Percentiles rank a stretch among this genome's conserved stretches.
Evolutionary conservation across 2,113 vertebrate genomes (phyloP).

Genomic region (Calypte anna): DNA sequence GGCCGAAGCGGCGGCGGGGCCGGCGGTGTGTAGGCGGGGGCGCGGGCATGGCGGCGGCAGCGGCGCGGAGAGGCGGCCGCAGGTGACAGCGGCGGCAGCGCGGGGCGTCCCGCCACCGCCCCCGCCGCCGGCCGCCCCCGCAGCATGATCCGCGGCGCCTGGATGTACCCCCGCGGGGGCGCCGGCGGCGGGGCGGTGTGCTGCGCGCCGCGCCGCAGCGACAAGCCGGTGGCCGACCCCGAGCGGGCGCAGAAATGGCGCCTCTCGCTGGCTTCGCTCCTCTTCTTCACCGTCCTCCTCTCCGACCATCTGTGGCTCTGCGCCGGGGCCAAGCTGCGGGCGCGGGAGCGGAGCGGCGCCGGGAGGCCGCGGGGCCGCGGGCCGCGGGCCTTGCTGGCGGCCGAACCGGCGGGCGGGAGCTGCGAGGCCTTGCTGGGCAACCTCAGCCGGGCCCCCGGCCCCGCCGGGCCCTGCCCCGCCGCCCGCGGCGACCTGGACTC

Average conservation of each 20-base stretch:
- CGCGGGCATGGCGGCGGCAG: slow-evolving; percentile 13
- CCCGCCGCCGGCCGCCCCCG: slow-evolving; percentile 52
- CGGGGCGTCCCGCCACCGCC: background rate
- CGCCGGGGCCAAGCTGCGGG: slow-evolving; percentile 77
- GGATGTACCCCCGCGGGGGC: slow-evolving; percentile 81
- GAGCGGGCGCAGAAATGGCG: slow-evolving; percentile 86
- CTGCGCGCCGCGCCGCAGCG: slow-evolving; percentile 73
- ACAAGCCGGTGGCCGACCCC: slow-evolving; percentile 83
- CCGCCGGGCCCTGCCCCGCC: slow-evolving; percentile 65
- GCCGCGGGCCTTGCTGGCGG: slow-evolving; percentile 37
- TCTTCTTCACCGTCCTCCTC: slow-evolving; percentile 83
- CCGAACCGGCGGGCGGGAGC: slow-evolving; percentile 41
- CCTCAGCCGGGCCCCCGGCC: slow-evolving; percentile 59
- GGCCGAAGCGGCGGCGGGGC: background rate
- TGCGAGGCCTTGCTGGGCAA: slow-evolving; percentile 74
- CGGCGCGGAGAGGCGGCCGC: slow-evolving; percentile 60
- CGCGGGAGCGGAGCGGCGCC: slow-evolving; percentile 74
- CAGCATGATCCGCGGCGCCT: slow-evolving; percentile 85
- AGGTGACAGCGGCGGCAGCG: slow-evolving; percentile 66
- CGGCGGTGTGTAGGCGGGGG: background rate
- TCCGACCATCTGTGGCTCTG: slow-evolving; percentile 84
- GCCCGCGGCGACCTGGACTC: slow-evolving; percentile 73
- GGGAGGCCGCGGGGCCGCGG: slow-evolving; percentile 49
- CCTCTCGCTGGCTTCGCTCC: slow-evolving; percentile 82
- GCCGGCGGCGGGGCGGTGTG: slow-evolving; percentile 75